These are phyloP conservation scores for Protomyctophum bolini DNA, from an alignment of 2,113 vertebrate species.

Conservation along the genomic window DNA sequence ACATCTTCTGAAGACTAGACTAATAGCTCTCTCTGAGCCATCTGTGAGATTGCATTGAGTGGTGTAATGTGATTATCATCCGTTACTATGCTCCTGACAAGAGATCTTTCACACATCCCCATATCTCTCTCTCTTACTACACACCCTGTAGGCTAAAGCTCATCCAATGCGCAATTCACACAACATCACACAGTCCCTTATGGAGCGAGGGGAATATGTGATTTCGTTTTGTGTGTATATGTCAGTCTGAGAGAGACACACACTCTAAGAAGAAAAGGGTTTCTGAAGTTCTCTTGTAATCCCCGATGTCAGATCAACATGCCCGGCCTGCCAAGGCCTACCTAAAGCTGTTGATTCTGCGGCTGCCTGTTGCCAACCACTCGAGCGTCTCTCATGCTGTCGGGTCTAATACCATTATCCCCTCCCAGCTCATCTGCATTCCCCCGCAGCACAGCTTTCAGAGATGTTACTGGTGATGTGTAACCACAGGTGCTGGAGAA, in stretches of 20 bases:
- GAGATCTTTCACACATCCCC: background rate
- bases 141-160: background rate
- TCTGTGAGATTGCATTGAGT: too few species aligned
- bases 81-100: background rate
- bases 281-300: slow-evolving; percentile 4
- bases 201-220: background rate
- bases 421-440: background rate
- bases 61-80: too few species aligned
- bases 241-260: background rate
- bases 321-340: background rate
- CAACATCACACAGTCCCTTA: slow-evolving; percentile 10
- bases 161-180: background rate
- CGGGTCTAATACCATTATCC: background rate
- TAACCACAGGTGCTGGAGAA: background rate
- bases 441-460: background rate
- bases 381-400: background rate
- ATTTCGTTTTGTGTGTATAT: background rate
- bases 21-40: too few species aligned
- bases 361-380: background rate
- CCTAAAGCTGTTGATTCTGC: background rate
- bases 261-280: too few species aligned
- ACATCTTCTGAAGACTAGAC: too few species aligned
- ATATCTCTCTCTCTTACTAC: background rate
- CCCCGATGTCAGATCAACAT: slow-evolving; percentile 8
- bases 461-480: background rate